phyloP scores from a whole-genome alignment of 1,140 invertebrate genomes.

The Calosoma granatense region DNA sequence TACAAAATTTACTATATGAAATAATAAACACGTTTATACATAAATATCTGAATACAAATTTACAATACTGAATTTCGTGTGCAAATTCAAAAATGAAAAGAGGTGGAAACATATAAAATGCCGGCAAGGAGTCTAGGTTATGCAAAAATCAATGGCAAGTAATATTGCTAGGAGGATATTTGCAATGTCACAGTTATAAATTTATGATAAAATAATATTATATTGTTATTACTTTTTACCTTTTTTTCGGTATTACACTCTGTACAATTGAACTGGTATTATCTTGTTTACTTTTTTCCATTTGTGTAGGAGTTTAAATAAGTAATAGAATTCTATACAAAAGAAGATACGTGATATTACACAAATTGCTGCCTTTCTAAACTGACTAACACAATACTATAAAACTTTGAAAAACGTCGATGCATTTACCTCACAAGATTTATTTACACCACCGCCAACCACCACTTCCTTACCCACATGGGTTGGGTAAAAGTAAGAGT shows the following conservation, averaged over 20 bases:
- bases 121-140: neutral
- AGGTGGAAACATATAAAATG: neutral
- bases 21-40: no score
- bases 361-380: neutral
- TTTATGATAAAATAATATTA: no score
- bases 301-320: neutral
- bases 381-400: neutral
- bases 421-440: neutral
- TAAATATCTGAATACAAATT: no score
- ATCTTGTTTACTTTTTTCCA: neutral
- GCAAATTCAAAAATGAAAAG: no score
- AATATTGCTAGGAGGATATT: no score
- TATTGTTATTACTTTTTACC: constrained; percentile 22
- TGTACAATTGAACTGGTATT: constrained; percentile 15
- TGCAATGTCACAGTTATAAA: neutral
- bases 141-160: constrained; percentile 2
- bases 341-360: neutral
- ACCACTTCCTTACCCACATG: no score
- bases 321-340: no score
- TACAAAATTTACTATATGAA: neutral
- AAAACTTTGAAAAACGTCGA: neutral
- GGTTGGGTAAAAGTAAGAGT: neutral
- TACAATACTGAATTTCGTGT: no score
- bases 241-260: constrained; percentile 25
- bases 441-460: neutral